Base-by-base conservation (phyloP, 2,888 invertebrate genomes). In the Sturmia bella region DNA sequence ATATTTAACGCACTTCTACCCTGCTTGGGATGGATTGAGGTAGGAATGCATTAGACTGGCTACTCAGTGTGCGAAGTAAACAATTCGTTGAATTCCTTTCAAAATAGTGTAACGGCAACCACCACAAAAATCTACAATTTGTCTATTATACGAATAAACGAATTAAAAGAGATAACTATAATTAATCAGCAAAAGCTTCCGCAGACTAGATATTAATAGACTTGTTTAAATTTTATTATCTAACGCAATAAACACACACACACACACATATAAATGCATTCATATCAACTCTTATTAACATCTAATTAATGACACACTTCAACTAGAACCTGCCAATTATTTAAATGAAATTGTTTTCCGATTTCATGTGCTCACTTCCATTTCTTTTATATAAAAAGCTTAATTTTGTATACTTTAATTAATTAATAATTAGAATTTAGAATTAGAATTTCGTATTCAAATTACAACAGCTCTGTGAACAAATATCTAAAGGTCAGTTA, bases 401-500 rank as follows among this genome's bases (percentile, higher is more conserved):
- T 59, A 64, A 70, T 52, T 50, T 50, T 13, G n/a, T n/a, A 21
- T 32, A 63, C 17, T 39, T 32, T 48, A 68, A 68, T 56, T 43
- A 61, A 59, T 75, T 57, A 70, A 64, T 72, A 66, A 48, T 48
- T 66, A 52, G n/a, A n/a, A n/a, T n/a, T n/a, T n/a, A n/a, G n/a
- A n/a, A n/a, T n/a, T 43, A 66, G 52, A 75, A 59, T 43, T 41
- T 50, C n/a, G 39, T 43, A 32, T 13, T 41, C n/a, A 24, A n/a
- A 45, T 6, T 41, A 5, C 3, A 41, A 1, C 12, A 9, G 19
- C 19, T 54, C 11, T 32, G 13, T 5, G 27, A 19, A 32, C 48
- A 50, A 37, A 54, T 21, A 45, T 59, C 74, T 82, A 74, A 78
- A 82, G 78, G 69, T 79, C 78, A 78, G 52, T 66, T 54, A 74